Evolutionary conservation across 2,797 vertebrate genomes (phyloP).

Genomic region (Etheostoma nigrum): DNA sequence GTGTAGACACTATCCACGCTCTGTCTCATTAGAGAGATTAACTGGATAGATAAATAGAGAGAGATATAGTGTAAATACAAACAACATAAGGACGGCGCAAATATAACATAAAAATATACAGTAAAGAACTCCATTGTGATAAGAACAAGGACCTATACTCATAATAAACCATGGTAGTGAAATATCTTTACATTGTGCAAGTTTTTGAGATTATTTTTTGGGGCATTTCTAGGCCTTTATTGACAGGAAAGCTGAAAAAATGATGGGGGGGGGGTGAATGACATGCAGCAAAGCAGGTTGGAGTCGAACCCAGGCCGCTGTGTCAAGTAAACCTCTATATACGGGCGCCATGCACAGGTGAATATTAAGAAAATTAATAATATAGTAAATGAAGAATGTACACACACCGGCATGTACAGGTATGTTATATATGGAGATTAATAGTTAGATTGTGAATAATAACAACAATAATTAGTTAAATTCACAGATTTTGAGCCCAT

Average conservation of each 20-base stretch:
- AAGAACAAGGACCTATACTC: not conserved
- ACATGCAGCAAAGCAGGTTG: no score
- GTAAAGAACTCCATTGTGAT: not conserved
- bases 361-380: not conserved
- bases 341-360: not conserved
- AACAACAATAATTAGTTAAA: not conserved
- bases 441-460: not conserved
- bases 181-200: not conserved
- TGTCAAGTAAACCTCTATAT: no score
- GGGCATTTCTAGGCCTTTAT: no score
- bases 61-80: not conserved
- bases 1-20: no score
- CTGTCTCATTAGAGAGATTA: not conserved
- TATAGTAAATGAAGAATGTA: not conserved
- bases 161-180: not conserved
- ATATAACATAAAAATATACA: not conserved
- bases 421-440: not conserved
- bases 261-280: no score
- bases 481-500: not conserved
- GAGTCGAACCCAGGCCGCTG: no score
- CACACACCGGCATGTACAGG: not conserved
- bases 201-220: no score
- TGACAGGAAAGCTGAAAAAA: no score
- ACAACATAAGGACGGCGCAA: not conserved
- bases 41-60: not conserved